phyloP scores from a whole-genome alignment of 2,888 invertebrate genomes.

The Eristalis pertinax region DNA sequence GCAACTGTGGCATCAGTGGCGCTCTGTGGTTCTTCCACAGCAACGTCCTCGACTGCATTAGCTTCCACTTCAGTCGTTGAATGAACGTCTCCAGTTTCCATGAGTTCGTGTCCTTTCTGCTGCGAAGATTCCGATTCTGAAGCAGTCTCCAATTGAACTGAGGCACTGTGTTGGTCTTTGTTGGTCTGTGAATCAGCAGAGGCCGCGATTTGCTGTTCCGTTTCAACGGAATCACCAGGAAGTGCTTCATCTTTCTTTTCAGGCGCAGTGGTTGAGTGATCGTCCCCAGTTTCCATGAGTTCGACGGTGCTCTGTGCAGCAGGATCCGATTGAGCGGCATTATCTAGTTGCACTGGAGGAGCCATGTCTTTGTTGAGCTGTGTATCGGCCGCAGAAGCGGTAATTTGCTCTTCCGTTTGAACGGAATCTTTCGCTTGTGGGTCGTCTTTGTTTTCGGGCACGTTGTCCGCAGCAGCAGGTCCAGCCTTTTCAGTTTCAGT shows the following conservation, averaged over 20 bases:
- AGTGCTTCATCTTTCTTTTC: not conserved
- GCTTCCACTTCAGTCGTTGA: not conserved
- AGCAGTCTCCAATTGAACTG: not conserved
- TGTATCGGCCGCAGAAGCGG: too few species aligned
- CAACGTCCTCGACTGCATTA: not conserved
- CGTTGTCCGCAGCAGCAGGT: not conserved
- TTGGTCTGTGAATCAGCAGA: too few species aligned
- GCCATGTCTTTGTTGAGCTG: not conserved
- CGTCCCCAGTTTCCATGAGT: not conserved
- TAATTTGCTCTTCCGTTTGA: too few species aligned
- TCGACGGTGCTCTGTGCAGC: not conserved
- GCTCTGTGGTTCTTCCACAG: not conserved
- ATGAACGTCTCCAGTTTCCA: not conserved
- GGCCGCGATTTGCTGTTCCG: too few species aligned
- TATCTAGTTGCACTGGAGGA: not conserved
- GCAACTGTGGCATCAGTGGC: not conserved
- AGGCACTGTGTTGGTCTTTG: not conserved
- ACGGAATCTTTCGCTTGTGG: not conserved
- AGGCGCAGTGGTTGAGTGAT: not conserved
- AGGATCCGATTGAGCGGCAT: not conserved
- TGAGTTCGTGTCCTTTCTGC: not conserved
- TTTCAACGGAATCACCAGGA: too few species aligned
- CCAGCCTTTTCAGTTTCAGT: not conserved
- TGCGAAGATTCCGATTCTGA: not conserved
- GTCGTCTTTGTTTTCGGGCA: not conserved